Evolutionary conservation across 2,888 invertebrate genomes (phyloP), one percentile per base, ranked within the genome.

Genomic region (Ephialtes manifestator): DNA sequence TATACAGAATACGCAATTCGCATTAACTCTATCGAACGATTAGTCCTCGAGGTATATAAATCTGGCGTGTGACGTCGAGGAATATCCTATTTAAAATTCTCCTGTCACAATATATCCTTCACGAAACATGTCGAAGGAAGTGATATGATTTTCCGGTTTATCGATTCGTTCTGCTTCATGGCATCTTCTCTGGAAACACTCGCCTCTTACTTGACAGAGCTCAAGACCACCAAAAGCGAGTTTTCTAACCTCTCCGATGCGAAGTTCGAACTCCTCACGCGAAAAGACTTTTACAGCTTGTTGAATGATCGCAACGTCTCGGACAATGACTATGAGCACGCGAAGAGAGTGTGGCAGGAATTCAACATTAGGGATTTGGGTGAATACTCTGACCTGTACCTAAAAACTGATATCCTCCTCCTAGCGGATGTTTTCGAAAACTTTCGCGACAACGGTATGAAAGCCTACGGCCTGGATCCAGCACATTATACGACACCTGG

Each of bases 371-470:
- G 88, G 48, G 92, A 84, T 35, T 77, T 94, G 20, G 90, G 90
- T 1, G 91, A 93, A 75, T 94, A 94, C 81, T 87, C 89, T 0
- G 90, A 93, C 48, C 20, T 93, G 2, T 94, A 0, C 76, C 93
- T n/a, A n/a, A n/a, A n/a, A n/a, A n/a, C n/a, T n/a, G n/a, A n/a
- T n/a, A n/a, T n/a, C n/a, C n/a, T n/a, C 15, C 81, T 94, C 4
- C 78, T 93, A 39, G 89, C 90, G 3, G 93, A 94, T 72, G 86
- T 93, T 5, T 93, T 93, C 84, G 93, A 94, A 86, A 90, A 93
- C 80, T 94, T 93, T 86, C 63, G 93, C 5, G n/a, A 83, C 4
- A 87, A 81, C 0, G 90, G 90, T 71, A 46, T 90, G 4, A n/a
- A 81, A 35, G 88, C 88, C 4, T 93, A 94, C 76, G 78, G 81